Conservation (phyloP, 2,797 vertebrate genomes). For the Acipenser ruthenus region DNA sequence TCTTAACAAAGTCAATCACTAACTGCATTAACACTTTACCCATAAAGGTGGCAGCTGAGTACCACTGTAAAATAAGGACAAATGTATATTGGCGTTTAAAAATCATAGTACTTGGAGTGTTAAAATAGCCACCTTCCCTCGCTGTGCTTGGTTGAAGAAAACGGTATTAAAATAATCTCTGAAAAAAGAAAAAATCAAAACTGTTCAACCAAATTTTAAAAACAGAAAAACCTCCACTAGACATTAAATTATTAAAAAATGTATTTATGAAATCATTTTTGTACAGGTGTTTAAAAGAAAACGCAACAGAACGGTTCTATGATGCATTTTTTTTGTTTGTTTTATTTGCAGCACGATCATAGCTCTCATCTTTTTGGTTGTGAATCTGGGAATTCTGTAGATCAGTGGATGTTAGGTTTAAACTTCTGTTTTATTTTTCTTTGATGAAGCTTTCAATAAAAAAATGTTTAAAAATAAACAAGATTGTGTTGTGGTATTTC, state of each 20-base stretch:
- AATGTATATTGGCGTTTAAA: too few relatives aligned
- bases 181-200: slow-evolving; percentile 31
- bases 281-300: slow-evolving; percentile 61
- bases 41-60: too few relatives aligned
- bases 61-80: too few relatives aligned
- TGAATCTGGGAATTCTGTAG: slow-evolving; percentile 77
- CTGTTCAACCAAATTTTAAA: slow-evolving; percentile 32
- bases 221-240: slow-evolving; percentile 45
- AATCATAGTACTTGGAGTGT: slow-evolving; percentile 19
- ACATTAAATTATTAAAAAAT: slow-evolving; percentile 54
- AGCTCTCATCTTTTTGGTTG: slow-evolving; percentile 55
- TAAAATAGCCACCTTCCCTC: slow-evolving; percentile 15
- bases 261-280: slow-evolving; percentile 66
- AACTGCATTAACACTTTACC: too few relatives aligned
- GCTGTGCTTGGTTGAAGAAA: slow-evolving; percentile 37
- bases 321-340: slow-evolving; percentile 62
- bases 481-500: neutral
- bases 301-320: slow-evolving; percentile 58
- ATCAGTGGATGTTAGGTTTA: slow-evolving; percentile 95
- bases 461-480: slow-evolving; percentile 50
- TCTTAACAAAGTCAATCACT: too few relatives aligned
- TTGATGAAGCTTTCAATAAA: slow-evolving; percentile 99
- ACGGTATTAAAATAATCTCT: slow-evolving; percentile 27
- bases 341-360: slow-evolving; percentile 47
- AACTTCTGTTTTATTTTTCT: slow-evolving; percentile 86